These are phyloP conservation scores for Lycopodina hypogea DNA, from an alignment of 37 sponge, comb jelly and placozoan species.

Conservation along the genomic window DNA sequence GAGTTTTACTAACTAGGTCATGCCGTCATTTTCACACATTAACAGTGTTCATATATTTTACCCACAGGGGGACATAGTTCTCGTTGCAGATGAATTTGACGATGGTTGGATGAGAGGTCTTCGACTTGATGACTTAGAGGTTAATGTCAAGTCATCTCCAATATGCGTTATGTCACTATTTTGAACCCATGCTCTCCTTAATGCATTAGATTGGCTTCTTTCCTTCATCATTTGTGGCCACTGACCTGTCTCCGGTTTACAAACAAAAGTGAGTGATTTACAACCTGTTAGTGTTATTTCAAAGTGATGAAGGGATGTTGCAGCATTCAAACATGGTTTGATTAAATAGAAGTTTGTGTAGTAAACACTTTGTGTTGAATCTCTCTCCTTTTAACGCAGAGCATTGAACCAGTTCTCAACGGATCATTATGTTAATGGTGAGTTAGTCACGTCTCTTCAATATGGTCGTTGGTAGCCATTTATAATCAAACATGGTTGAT, in stretches of 20 bases:
- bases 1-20: too few species aligned
- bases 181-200: not conserved
- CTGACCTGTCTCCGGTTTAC: conserved; percentile 64
- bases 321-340: too few species aligned
- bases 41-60: too few species aligned
- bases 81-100: conserved; percentile 68
- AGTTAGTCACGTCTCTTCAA: not conserved
- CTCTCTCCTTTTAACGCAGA: conserved; percentile 15
- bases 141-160: not conserved
- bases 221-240: conserved; percentile 57
- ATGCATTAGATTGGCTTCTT: conserved; percentile 76
- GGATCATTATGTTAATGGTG: conserved; percentile 40
- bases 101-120: conserved; percentile 91
- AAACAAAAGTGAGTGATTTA: conserved; percentile 44
- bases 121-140: conserved; percentile 58
- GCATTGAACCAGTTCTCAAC: conserved; percentile 19
- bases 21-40: too few species aligned
- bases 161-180: not conserved
- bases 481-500: too few species aligned
- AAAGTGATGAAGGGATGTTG: too few species aligned
- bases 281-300: too few species aligned
- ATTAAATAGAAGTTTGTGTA: too few species aligned
- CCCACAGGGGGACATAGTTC: conserved; percentile 80
- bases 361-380: too few species aligned
- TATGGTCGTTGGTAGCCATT: too few species aligned